phyloP scores from a whole-genome alignment of 2,888 invertebrate genomes.

The Anticlea derivata region DNA sequence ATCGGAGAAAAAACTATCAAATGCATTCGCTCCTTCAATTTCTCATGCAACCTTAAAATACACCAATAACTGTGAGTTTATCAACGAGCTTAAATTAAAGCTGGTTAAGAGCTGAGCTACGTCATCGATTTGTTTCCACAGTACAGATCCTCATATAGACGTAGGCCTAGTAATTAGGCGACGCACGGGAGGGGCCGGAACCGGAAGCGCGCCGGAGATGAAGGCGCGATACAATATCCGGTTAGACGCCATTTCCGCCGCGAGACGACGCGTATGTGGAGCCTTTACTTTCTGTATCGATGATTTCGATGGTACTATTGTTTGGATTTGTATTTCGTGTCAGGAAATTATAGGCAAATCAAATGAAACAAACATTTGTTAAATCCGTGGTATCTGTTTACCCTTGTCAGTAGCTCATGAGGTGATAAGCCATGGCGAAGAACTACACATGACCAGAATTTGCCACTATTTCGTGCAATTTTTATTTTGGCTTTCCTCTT shows the following conservation, averaged over 20 bases:
- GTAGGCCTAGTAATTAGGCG: constrained; percentile 76
- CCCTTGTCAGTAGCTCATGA: no score
- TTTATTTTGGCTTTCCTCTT: no score
- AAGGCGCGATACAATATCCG: constrained; percentile 85
- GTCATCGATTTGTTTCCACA: constrained; percentile 17
- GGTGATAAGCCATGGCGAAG: no score
- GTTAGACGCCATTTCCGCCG: constrained; percentile 82
- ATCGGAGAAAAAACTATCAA: no score
- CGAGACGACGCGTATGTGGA: constrained; percentile 71
- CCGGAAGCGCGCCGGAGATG: constrained; percentile 82
- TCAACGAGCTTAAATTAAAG: no score
- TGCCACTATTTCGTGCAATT: no score
- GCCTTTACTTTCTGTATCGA: constrained; percentile 52
- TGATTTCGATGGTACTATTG: constrained; percentile 36
- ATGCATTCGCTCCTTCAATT: no score
- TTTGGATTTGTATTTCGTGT: constrained; percentile 11
- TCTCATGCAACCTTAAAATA: no score
- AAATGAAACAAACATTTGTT: no score
- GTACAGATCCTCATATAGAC: constrained; percentile 24
- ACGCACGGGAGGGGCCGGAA: constrained; percentile 69
- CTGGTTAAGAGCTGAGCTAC: neutral
- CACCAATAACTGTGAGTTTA: no score
- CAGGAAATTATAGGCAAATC: constrained; percentile 4
- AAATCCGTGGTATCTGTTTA: no score
- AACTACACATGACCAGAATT: no score